Base-by-base conservation (phyloP, 1,140 invertebrate genomes). In the Berghia stephanieae region DNA sequence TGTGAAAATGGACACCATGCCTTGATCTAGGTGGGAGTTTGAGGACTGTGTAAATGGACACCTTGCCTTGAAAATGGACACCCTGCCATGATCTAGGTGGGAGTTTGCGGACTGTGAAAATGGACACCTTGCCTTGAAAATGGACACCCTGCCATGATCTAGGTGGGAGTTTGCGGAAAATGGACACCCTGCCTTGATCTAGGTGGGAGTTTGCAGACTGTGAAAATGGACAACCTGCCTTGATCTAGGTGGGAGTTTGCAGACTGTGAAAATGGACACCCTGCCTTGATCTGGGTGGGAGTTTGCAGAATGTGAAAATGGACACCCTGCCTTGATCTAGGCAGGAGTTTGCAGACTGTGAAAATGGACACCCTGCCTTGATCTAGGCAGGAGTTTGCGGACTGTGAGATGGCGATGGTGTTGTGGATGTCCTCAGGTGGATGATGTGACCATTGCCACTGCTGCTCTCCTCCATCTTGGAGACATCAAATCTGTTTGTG, bases 401-500 rank as follows among this genome's bases (percentile, higher is more conserved):
- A 42, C 38, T 75, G 36, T 75, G 34, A 10, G 72, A 75, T 2
- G 55, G 55, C 13, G 72, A 75, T 2, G 36, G n/a, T 63, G 72
- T n/a, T n/a, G n/a, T n/a, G n/a, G n/a, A n/a, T n/a, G n/a, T n/a
- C n/a, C n/a, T n/a, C n/a, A n/a, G n/a, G n/a, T n/a, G n/a, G n/a
- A n/a, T n/a, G n/a, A n/a, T n/a, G n/a, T n/a, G 44, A 21, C 72
- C 72, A 73, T 16, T 6, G 24, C 34, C n/a, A 18, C 43, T 2
- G 34, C 31, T 44, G n/a, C 27, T 46, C 10, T 77, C 67, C 34
- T 70, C 66, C 66, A 69, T 43, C 34, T 31, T 57, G 34, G 75
- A 77, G 31, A 42, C 8, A 21, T 69, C 75, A 24, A 68, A 40
- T 46, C 75, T 76, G 66, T n/a, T n/a, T n/a, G n/a, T n/a, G n/a